Conservation (phyloP, 2,113 vertebrate species). For the Pao palembangensis region DNA sequence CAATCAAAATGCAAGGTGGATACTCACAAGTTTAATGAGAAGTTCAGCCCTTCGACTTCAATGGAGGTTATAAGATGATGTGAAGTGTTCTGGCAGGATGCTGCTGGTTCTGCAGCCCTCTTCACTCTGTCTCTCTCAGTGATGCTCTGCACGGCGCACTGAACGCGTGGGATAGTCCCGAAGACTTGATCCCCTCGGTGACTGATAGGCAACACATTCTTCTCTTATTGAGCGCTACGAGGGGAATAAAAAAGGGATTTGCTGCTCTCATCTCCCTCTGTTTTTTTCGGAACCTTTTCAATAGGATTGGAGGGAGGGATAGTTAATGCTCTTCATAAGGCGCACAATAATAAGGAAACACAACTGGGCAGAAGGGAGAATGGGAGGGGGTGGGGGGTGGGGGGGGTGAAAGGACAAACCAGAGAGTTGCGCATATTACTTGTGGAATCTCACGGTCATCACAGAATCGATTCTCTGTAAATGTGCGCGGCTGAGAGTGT, state of each 20-base stretch:
- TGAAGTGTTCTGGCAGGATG: slow-evolving; percentile 67
- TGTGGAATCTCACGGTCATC: slow-evolving; percentile 64
- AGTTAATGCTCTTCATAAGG: slow-evolving; percentile 82
- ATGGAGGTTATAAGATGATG: slow-evolving; percentile 57
- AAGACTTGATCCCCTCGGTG: slow-evolving; percentile 80
- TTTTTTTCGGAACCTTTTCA: slow-evolving; percentile 74
- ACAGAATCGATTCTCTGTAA: slow-evolving; percentile 57
- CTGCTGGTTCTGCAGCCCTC: slow-evolving; percentile 58
- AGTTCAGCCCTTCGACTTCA: slow-evolving; percentile 41
- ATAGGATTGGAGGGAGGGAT: slow-evolving; percentile 81
- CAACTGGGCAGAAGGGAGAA: slow-evolving; percentile 65
- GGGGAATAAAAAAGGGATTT: slow-evolving; percentile 85
- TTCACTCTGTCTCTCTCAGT: slow-evolving; percentile 73
- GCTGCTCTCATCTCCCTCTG: slow-evolving; percentile 83
- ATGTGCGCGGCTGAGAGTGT: slow-evolving; percentile 32
- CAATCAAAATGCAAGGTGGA: slow-evolving; percentile 12
- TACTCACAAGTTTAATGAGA: slow-evolving; percentile 63
- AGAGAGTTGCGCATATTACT: slow-evolving; percentile 65
- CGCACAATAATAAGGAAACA: slow-evolving; percentile 78
- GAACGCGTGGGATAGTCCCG: slow-evolving; percentile 78
- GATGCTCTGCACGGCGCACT: slow-evolving; percentile 76
- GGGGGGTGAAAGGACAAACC: slow-evolving; percentile 54
- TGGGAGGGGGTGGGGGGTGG: slow-evolving; percentile 42
- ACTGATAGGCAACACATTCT: slow-evolving; percentile 88
- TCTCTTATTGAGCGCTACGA: slow-evolving; percentile 86